Base-by-base conservation (phyloP, 2,888 invertebrate species). In the Noctua comes region DNA sequence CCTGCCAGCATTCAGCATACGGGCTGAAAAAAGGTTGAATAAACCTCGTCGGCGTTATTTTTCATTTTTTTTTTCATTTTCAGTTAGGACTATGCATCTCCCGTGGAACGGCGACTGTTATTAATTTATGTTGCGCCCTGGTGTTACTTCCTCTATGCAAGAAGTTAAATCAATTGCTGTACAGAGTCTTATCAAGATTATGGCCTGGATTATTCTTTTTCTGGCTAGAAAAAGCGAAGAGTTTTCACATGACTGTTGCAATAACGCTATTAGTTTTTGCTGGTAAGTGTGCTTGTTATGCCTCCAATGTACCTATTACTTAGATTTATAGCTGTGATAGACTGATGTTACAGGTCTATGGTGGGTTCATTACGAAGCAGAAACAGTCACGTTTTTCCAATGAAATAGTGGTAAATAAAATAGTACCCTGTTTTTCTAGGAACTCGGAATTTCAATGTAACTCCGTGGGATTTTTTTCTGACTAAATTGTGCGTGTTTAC, bases 71-170 rank as follows among this genome's bases (percentile, higher is more conserved):
- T 70, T 79, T 84, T 77, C 72, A 75, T 80, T 95, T 96, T 84
- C 95, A 97, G 97, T 88, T 95, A 89, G 97, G 97, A 76, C 91
- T 97, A 85, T 97, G 97, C 89, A 88, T 97, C 79, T 97, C 97
- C 11, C 95, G 97, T 48, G 97, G 95, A 18, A 97, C 97, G 8
- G 97, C 97, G 7, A 94, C 97, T 43, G 95, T 97, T 72, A 88
- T 97, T 74, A 97, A 97, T 84, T 81, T 96, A 68, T 95, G 96
- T 88, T 93, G 94, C 77, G 95, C 96, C 54, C 85, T 97, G 83
- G 93, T 97, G 79, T 86, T 97, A 83, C 89, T 97, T 74, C 97
- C 97, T 40, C 91, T 97, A 88, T 97, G 97, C 91, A 97, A 97
- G 91, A 96, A 96, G 83, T 87, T 97, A n/a, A 96, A 97, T 88